Conservation (phyloP, 2,888 invertebrate species). For the Nesidiocoris tenuis region DNA sequence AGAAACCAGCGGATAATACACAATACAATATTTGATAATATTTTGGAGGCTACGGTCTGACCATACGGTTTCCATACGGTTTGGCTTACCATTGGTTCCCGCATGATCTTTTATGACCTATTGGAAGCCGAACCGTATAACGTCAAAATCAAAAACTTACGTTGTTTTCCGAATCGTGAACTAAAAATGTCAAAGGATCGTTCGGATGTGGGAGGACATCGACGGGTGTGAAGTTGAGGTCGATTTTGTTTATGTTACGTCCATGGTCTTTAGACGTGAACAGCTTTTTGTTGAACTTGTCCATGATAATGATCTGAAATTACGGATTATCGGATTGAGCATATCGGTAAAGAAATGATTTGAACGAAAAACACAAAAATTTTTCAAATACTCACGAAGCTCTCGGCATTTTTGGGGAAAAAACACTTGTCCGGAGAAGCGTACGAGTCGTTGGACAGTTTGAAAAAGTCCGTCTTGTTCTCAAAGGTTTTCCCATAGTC, state of each 20-base stretch:
- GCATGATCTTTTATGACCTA: no score
- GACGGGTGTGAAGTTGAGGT: constrained; percentile 73
- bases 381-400: constrained; percentile 67
- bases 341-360: background rate
- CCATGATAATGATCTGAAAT: constrained; percentile 80
- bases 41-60: background rate
- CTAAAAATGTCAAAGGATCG: constrained; percentile 68
- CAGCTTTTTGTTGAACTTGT: constrained; percentile 71
- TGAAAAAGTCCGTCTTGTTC: constrained; percentile 70
- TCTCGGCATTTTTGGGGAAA: constrained; percentile 76
- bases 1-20: background rate
- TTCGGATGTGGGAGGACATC: constrained; percentile 75
- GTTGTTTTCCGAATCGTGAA: constrained; percentile 70
- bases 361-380: constrained; percentile 1
- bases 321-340: background rate
- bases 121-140: no score
- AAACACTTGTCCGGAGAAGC: constrained; percentile 81
- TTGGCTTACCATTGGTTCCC: no score
- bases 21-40: background rate
- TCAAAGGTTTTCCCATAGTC: constrained; percentile 80
- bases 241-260: constrained; percentile 62
- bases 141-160: no score
- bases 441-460: constrained; percentile 58
- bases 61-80: no score
- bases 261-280: constrained; percentile 77